Evolutionary conservation across 2,113 vertebrate genomes (phyloP).

Genomic region (Oostethus manadensis): DNA sequence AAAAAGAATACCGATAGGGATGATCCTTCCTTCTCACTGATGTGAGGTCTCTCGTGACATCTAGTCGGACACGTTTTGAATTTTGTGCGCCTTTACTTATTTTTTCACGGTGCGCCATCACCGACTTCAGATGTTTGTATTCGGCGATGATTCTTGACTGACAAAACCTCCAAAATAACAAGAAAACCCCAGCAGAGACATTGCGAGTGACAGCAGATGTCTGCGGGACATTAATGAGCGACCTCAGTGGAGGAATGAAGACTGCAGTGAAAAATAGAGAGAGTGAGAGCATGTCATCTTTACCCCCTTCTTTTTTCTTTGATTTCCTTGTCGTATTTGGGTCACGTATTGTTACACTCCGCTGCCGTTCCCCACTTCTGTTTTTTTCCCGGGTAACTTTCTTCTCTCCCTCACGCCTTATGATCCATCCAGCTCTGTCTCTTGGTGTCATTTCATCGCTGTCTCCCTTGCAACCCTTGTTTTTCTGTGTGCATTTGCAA

Average conservation of each 20-base stretch:
- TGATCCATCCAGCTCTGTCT: constrained; percentile 23
- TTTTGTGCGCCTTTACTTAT: no score
- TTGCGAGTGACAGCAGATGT: constrained; percentile 10
- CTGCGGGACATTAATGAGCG: constrained; percentile 24
- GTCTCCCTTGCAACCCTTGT: constrained; percentile 1
- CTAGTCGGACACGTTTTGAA: no score
- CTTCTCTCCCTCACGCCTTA: constrained; percentile 21
- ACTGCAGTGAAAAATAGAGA: constrained; percentile 10
- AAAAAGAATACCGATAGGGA: no score
- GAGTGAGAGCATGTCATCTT: constrained; percentile 12
- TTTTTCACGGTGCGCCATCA: no score
- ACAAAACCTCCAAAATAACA: not conserved
- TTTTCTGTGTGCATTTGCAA: constrained; percentile 19
- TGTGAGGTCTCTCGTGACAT: no score
- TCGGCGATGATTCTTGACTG: not conserved
- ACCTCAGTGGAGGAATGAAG: constrained; percentile 34
- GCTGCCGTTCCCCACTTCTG: constrained; percentile 22
- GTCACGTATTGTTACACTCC: constrained; percentile 41
- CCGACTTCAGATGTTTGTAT: no score
- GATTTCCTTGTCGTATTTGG: constrained; percentile 50
- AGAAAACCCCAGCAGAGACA: not conserved
- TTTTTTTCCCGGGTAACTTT: constrained; percentile 22
- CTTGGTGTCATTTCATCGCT: constrained; percentile 24
- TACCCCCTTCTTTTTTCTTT: constrained; percentile 23
- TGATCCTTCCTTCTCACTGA: no score